These are phyloP conservation scores for Chorisops tibialis DNA, from an alignment of 2,888 invertebrate genomes.

Conservation along the genomic window DNA sequence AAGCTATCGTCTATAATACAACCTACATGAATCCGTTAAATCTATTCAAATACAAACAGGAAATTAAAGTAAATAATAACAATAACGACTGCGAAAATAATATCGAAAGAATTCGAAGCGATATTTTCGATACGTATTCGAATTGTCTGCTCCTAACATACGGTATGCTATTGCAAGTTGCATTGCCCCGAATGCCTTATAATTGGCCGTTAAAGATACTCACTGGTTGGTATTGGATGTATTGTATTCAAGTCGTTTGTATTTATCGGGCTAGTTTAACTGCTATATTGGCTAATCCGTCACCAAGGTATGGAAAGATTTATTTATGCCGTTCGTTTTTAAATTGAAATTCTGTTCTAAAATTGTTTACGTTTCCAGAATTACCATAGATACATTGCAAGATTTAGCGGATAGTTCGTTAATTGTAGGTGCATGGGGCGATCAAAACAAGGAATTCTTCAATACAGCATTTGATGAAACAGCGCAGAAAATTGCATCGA, in stretches of 20 bases:
- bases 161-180: slow-evolving; percentile 76
- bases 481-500: slow-evolving; percentile 64
- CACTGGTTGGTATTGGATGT: slow-evolving; percentile 86
- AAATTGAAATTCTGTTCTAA: not conserved
- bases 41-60: not conserved
- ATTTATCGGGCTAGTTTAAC: slow-evolving; percentile 82
- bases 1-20: not conserved
- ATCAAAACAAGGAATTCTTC: slow-evolving; percentile 68
- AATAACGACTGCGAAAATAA: too few relatives aligned
- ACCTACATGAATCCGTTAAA: not conserved
- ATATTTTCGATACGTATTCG: slow-evolving; percentile 67
- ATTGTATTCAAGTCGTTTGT: slow-evolving; percentile 74
- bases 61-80: too few relatives aligned
- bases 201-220: slow-evolving; percentile 78
- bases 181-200: slow-evolving; percentile 70
- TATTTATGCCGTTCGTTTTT: slow-evolving; percentile 11
- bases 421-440: slow-evolving; percentile 69
- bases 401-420: slow-evolving; percentile 66
- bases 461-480: slow-evolving; percentile 64
- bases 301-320: slow-evolving; percentile 56
- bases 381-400: slow-evolving; percentile 73
- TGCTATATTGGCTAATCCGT: slow-evolving; percentile 75
- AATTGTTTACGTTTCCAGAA: slow-evolving; percentile 53
- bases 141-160: slow-evolving; percentile 77
- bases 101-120: too few relatives aligned